Conservation (phyloP, 1,140 invertebrate genomes). For the Psix sp. region DNA sequence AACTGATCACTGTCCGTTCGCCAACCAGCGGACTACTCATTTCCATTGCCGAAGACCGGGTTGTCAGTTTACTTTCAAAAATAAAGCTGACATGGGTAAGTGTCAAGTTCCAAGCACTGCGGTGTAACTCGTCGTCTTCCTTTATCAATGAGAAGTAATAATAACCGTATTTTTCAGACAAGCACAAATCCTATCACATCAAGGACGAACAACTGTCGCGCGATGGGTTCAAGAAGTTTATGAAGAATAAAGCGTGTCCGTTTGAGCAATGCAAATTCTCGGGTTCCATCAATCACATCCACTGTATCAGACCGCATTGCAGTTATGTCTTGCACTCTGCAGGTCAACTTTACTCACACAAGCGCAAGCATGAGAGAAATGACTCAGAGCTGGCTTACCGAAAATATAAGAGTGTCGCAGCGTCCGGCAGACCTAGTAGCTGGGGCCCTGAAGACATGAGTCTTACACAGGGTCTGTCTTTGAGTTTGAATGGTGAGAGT, state of each 20-base stretch:
- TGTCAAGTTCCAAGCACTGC: constrained; percentile 8
- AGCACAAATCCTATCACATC: constrained; percentile 99
- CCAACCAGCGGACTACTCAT: constrained; percentile 97
- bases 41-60: constrained; percentile 95
- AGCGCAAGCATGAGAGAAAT: constrained; percentile 96
- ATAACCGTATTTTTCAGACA: constrained; percentile 83
- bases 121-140: background rate
- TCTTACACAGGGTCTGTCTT: constrained; percentile 64
- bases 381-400: constrained; percentile 91
- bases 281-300: constrained; percentile 97
- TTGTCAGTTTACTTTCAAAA: constrained; percentile 98
- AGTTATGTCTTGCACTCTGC: constrained; percentile 97
- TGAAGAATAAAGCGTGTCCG: constrained; percentile 96
- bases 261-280: constrained; percentile 95
- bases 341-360: constrained; percentile 98
- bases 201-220: constrained; percentile 96
- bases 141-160: constrained; percentile 10
- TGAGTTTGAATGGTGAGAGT: constrained; percentile 76
- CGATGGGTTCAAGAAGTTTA: constrained; percentile 99
- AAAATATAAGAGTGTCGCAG: constrained; percentile 84
- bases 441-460: constrained; percentile 58
- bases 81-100: constrained; percentile 99
- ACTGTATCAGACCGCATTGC: constrained; percentile 96
- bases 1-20: constrained; percentile 91
- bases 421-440: constrained; percentile 58